A percentile compares a stretch with the other conserved stretches of the same genome.
phyloP scores from a whole-genome alignment of 2,888 invertebrate genomes.

The Timema cristinae region DNA sequence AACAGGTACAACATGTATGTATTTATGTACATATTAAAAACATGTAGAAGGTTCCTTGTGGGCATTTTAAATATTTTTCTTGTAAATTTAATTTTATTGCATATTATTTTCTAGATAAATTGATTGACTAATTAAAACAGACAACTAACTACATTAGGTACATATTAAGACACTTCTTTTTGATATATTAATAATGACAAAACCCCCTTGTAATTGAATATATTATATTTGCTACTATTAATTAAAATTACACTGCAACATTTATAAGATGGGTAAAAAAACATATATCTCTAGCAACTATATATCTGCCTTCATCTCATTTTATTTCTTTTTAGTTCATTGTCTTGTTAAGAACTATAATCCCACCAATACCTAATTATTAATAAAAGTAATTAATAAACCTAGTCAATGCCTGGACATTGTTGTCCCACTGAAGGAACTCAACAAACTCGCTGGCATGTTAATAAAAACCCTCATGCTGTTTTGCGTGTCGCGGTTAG shows the following conservation, averaged over 20 bases:
- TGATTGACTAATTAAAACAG: too few relatives aligned
- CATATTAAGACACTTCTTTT: too few relatives aligned
- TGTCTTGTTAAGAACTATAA: conserved; percentile 19
- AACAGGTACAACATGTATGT: too few relatives aligned
- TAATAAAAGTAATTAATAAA: conserved; percentile 19
- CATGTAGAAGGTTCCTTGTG: conserved; percentile 26
- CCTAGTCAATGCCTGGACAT: conserved; percentile 33
- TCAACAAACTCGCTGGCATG: conserved; percentile 74
- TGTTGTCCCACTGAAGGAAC: conserved; percentile 57
- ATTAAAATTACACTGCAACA: too few relatives aligned
- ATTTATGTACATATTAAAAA: conserved; percentile 23
- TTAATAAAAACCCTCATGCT: conserved; percentile 54
- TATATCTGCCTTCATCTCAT: too few relatives aligned
- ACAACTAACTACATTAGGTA: too few relatives aligned
- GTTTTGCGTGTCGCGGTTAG: conserved; percentile 12
- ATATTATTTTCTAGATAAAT: too few relatives aligned
- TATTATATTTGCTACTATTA: background rate
- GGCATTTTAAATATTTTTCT: conserved; percentile 18
- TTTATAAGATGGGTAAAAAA: too few relatives aligned
- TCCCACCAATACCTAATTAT: conserved; percentile 24
- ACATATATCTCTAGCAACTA: too few relatives aligned
- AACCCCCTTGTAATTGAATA: too few relatives aligned
- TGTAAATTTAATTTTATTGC: too few relatives aligned
- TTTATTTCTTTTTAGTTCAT: conserved; percentile 3
- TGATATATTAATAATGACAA: too few relatives aligned